Evolutionary conservation across 2,797 vertebrate species (phyloP), one percentile per base, ranked within the genome.

Genomic region (Galagoides demidoff): DNA sequence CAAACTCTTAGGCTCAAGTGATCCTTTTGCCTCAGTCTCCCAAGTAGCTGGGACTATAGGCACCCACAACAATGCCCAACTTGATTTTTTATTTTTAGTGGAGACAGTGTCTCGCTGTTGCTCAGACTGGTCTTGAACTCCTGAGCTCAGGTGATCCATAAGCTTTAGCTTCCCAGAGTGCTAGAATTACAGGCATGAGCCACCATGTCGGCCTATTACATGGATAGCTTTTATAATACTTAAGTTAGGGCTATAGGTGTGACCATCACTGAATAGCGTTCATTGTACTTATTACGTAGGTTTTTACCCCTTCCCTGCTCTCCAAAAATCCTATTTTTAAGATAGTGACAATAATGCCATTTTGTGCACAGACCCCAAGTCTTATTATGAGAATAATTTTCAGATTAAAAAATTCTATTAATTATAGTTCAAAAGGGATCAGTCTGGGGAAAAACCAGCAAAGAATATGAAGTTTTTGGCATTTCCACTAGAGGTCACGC

Each of bases 401-500:
- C n/a, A 34, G 37, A 78, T 20, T 52, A 4, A 22, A 73, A 93
- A 96, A 91, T 61, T 25, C 71, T 55, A 11, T 0, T 86, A 74
- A 71, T 70, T 70, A 29, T 37, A 31, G 52, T 92, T 55, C 78
- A 37, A 71, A 83, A 64, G 19, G 5, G 13, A 4, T 11, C 0
- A 3, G 55, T 37, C n/a, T 31, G 2, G 4, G 22, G 25, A 71
- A 55, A 95, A 68, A 85, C 45, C 20, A 64, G 79, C 37, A 93
- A 85, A 96, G 73, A 29, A 39, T 0, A 12, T 0, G 5, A 77
- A 57, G n/a, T 90, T 84, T 10, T 55, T 71, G 7, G 9, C 39
- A 5, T 64, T n/a, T 70, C 96, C 97, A 94, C 96, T 96, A 90
- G 97, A 95, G 94, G 91, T 83, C 76, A 1, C 0, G 37, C 77